Evolutionary conservation across 2,888 invertebrate genomes (phyloP).

Genomic region (Diaperis boleti): DNA sequence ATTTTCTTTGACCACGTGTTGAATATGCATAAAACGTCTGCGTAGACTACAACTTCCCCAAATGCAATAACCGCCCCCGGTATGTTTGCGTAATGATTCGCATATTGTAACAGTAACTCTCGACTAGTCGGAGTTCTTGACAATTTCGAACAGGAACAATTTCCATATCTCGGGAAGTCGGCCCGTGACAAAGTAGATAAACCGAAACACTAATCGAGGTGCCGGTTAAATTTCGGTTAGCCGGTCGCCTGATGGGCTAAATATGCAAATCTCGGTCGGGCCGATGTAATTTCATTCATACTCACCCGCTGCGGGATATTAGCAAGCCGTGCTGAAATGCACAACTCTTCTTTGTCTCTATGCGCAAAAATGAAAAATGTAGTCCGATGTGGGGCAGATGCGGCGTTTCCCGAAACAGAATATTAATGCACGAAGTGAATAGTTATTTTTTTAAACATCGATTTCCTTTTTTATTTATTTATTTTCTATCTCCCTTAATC

Average conservation of each 20-base stretch:
- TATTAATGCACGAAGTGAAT: no score
- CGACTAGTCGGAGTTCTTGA: conserved; percentile 12
- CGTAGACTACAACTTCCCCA: not conserved
- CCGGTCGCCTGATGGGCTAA: conserved; percentile 19
- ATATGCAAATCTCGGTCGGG: conserved; percentile 23
- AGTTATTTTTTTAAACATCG: no score
- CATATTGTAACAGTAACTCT: conserved; percentile 11
- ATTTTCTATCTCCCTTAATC: no score
- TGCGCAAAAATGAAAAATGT: not conserved
- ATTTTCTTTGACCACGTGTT: conserved; percentile 7
- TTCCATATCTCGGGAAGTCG: conserved; percentile 23
- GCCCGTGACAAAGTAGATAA: conserved; percentile 34
- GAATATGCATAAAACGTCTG: conserved; percentile 12
- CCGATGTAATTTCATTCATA: conserved; percentile 21
- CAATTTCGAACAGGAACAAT: conserved; percentile 26
- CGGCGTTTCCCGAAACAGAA: no score
- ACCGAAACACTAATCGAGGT: conserved; percentile 35
- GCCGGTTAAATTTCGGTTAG: conserved; percentile 33
- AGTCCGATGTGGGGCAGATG: not conserved
- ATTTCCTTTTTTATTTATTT: no score
- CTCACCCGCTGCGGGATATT: conserved; percentile 3
- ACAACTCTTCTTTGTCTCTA: not conserved
- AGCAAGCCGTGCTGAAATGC: not conserved
- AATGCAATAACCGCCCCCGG: conserved; percentile 7
- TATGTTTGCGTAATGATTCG: conserved; percentile 2